phyloP scores from a whole-genome alignment of 1,140 invertebrate genomes.

The Drosophila watanabei region DNA sequence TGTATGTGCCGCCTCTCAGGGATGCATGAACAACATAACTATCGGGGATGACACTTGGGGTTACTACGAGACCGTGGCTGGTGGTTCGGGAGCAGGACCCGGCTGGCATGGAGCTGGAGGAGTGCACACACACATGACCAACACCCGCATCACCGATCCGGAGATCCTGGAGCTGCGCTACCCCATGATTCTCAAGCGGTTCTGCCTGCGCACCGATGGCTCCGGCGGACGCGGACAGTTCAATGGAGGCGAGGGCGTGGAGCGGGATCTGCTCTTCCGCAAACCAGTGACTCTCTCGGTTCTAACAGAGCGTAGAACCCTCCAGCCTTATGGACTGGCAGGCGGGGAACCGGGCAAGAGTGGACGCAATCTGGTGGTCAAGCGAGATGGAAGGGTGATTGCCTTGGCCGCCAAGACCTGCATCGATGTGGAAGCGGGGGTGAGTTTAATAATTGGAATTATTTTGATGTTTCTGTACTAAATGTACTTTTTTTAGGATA shows the following conservation, averaged over 20 bases:
- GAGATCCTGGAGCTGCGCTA: slow-evolving; percentile 98
- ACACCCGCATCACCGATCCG: slow-evolving; percentile 99
- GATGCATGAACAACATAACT: slow-evolving; percentile 99
- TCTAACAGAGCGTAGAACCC: slow-evolving; percentile 96
- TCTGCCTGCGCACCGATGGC: slow-evolving; percentile 90
- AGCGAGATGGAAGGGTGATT: slow-evolving; percentile 90
- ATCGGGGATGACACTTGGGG: slow-evolving; percentile 97
- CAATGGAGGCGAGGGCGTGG: slow-evolving; percentile 96
- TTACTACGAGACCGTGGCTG: slow-evolving; percentile 99
- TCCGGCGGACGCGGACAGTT: slow-evolving; percentile 94
- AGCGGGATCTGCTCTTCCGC: slow-evolving; percentile 95
- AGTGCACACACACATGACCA: slow-evolving; percentile 99
- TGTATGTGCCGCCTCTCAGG: slow-evolving; percentile 97
- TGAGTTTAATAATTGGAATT: slow-evolving; percentile 84
- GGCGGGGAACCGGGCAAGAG: slow-evolving; percentile 92
- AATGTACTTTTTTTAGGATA: slow-evolving; percentile 54
- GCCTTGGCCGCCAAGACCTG: slow-evolving; percentile 96
- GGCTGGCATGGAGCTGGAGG: slow-evolving; percentile 96
- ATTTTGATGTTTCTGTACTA: neutral
- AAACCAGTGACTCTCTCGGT: slow-evolving; percentile 94
- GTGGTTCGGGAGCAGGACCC: slow-evolving; percentile 98
- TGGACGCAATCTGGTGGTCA: slow-evolving; percentile 93
- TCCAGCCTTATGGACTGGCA: slow-evolving; percentile 96
- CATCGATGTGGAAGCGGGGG: slow-evolving; percentile 91
- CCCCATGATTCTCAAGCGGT: slow-evolving; percentile 95